Conservation (phyloP, 2,888 invertebrate genomes). For the Aleiodes alternator region DNA sequence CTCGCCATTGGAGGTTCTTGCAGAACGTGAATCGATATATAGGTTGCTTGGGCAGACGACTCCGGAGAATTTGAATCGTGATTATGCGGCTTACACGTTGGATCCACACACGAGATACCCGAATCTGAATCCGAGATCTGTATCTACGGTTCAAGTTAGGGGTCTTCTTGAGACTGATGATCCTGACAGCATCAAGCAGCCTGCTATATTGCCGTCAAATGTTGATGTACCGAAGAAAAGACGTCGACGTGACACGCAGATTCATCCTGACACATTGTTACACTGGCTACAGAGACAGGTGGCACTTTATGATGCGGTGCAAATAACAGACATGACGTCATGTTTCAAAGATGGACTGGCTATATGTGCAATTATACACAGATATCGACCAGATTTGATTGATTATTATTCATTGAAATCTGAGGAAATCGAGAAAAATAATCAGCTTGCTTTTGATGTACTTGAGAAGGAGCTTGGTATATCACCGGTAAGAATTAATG, state of each 20-base stretch:
- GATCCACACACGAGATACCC: conserved; percentile 89
- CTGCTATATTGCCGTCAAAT: conserved; percentile 72
- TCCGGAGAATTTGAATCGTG: conserved; percentile 95
- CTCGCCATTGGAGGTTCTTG: conserved; percentile 90
- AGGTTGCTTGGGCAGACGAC: conserved; percentile 92
- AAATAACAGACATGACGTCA: conserved; percentile 81
- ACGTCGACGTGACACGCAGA: conserved; percentile 81
- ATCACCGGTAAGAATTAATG: conserved; percentile 75
- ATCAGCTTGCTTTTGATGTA: conserved; percentile 90
- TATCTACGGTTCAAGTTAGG: conserved; percentile 86
- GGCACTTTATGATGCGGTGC: conserved; percentile 79
- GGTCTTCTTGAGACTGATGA: conserved; percentile 85
- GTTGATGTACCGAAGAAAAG: conserved; percentile 82
- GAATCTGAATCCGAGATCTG: conserved; percentile 86
- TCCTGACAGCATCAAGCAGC: conserved; percentile 79
- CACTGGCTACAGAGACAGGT: conserved; percentile 87
- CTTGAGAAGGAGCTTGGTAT: conserved; percentile 90
- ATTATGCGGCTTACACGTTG: conserved; percentile 89
- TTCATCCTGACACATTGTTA: conserved; percentile 85
- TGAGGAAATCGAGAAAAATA: conserved; percentile 82
- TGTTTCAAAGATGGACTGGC: conserved; percentile 83
- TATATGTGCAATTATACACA: conserved; percentile 85
- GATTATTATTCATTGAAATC: conserved; percentile 83
- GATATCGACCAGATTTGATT: conserved; percentile 93
- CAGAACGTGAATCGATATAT: conserved; percentile 96